phyloP scores from a whole-genome alignment of 2,113 vertebrate genomes.

The Ceyx melanurus region DNA sequence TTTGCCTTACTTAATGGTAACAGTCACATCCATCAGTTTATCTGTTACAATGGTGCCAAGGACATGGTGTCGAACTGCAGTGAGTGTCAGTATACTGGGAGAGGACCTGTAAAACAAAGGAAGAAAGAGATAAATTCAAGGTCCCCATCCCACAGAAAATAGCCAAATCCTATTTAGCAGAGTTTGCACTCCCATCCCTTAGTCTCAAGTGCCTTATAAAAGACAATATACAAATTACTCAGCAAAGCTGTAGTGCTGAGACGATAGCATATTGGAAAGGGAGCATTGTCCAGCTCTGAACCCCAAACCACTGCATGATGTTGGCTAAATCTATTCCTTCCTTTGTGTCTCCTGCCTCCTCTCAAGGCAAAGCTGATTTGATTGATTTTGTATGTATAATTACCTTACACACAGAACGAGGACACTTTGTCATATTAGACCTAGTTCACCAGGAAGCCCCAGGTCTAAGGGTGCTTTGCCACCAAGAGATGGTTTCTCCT shows the following conservation, averaged over 20 bases:
- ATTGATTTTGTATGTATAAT: neutral
- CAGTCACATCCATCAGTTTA: conserved; percentile 91
- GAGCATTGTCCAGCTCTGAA: neutral
- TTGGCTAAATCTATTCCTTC: neutral
- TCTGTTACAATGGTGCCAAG: conserved; percentile 92
- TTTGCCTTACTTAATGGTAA: conserved; percentile 92
- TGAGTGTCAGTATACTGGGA: conserved; percentile 93
- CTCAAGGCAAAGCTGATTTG: neutral
- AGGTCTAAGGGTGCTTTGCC: neutral
- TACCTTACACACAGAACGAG: neutral
- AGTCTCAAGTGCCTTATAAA: neutral
- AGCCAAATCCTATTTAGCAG: neutral
- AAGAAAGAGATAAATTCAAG: neutral
- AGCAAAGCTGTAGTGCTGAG: neutral
- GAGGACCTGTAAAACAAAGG: conserved; percentile 83
- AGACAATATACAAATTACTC: fast-evolving
- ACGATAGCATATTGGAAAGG: neutral
- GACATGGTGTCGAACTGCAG: conserved; percentile 94
- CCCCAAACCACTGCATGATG: neutral
- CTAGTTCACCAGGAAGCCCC: neutral
- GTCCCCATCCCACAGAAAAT: neutral
- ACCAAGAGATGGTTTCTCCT: neutral
- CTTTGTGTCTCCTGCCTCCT: neutral
- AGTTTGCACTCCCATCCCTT: neutral
- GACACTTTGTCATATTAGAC: neutral